Percentiles rank a stretch among this genome's conserved stretches.
These are phyloP conservation scores for Sebastes itinus DNA, from an alignment of 2,797 vertebrate genomes.

Conservation along the genomic window DNA sequence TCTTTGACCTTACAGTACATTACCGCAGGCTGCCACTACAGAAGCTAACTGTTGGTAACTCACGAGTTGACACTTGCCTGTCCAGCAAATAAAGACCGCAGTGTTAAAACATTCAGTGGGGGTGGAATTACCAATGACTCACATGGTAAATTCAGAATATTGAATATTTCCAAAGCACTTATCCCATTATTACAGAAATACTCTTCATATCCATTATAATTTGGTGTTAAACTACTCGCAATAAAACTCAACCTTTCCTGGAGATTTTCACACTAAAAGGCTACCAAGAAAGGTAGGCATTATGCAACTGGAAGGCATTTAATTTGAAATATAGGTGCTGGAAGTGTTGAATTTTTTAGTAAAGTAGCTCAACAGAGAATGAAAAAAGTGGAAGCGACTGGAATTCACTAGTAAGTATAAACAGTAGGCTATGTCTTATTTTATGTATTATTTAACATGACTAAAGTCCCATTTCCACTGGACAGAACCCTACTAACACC, in stretches of 20 bases:
- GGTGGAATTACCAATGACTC: neutral
- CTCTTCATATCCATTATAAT: neutral
- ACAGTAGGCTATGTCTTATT: too few species aligned
- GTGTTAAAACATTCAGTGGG: neutral
- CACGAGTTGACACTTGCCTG: neutral
- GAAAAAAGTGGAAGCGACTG: too few species aligned
- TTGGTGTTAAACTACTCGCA: neutral
- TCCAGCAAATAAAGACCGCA: neutral
- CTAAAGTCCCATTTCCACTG: too few species aligned
- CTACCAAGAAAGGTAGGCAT: too few species aligned
- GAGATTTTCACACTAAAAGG: neutral
- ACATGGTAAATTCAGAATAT: neutral
- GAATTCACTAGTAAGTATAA: too few species aligned
- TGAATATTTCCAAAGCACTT: neutral
- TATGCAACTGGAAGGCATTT: neutral
- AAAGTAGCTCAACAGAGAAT: too few species aligned
- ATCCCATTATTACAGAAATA: neutral
- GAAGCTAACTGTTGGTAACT: neutral
- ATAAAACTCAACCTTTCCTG: neutral
- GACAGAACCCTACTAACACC: too few species aligned
- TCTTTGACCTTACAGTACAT: neutral
- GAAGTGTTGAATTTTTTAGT: too few species aligned
- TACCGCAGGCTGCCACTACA: neutral
- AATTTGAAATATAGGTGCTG: neutral
- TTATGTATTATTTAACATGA: too few species aligned